phyloP scores from a whole-genome alignment of 2,113 vertebrate genomes.

The Notarius lentiginosus region DNA sequence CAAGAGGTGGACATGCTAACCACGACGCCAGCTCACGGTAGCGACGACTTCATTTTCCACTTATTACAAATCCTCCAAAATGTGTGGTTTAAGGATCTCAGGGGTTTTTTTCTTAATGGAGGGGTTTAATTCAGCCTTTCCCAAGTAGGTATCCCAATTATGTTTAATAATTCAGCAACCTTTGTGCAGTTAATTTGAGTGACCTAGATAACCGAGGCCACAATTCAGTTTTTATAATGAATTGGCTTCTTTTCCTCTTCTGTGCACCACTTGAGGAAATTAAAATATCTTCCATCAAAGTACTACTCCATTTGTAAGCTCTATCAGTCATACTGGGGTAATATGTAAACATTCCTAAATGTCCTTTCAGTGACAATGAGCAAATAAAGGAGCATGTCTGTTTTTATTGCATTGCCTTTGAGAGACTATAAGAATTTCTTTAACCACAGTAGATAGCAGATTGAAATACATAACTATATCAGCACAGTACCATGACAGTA shows the following conservation, averaged over 20 bases:
- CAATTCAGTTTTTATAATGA: slow-evolving; percentile 62
- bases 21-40: too few relatives aligned
- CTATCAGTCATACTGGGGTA: neutral
- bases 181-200: slow-evolving; percentile 68
- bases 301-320: neutral
- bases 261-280: slow-evolving; percentile 53
- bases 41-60: slow-evolving; percentile 23
- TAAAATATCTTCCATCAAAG: slow-evolving; percentile 36
- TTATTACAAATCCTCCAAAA: slow-evolving; percentile 39
- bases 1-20: too few relatives aligned
- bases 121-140: slow-evolving; percentile 58
- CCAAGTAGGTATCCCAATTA: slow-evolving; percentile 68
- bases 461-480: slow-evolving; percentile 13
- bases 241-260: slow-evolving; percentile 52
- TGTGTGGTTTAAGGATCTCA: slow-evolving; percentile 45
- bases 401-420: neutral
- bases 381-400: neutral
- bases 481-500: slow-evolving; percentile 13
- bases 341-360: slow-evolving; percentile 12
- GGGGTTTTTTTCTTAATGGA: slow-evolving; percentile 44
- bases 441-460: neutral
- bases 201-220: slow-evolving; percentile 65
- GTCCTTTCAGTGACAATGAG: neutral
- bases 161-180: slow-evolving; percentile 71
- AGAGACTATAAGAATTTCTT: neutral